These are phyloP conservation scores for Diachasma alloeum DNA, from an alignment of 1,140 invertebrate genomes.

Conservation along the genomic window DNA sequence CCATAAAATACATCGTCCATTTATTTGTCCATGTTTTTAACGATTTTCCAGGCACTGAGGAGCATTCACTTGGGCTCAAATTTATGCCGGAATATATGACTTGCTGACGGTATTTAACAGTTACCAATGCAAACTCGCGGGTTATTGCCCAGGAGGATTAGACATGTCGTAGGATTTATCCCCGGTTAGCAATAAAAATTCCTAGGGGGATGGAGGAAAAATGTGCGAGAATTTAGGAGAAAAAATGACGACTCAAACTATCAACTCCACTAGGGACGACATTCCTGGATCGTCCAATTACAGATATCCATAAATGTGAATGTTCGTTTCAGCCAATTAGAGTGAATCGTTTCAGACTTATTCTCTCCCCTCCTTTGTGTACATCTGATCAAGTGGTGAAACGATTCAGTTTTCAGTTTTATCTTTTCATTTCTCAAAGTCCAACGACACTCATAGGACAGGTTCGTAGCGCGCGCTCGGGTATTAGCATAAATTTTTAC, in stretches of 20 bases:
- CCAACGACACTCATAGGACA: neutral
- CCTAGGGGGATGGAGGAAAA: neutral
- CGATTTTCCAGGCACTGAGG: neutral
- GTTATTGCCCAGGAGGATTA: neutral
- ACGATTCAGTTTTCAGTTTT: neutral
- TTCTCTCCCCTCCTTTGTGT: neutral
- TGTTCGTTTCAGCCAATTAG: constrained; percentile 12
- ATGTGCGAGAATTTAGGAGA: constrained; percentile 7
- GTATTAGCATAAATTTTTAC: neutral
- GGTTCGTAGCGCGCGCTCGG: neutral
- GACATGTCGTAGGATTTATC: neutral
- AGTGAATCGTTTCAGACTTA: constrained; percentile 7
- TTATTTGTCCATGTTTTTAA: constrained; percentile 13
- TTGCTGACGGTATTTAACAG: neutral
- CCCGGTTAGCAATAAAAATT: neutral
- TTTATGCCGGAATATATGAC: neutral
- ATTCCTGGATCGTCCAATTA: constrained; percentile 25
- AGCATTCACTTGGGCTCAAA: neutral
- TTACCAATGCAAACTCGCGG: neutral
- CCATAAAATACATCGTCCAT: neutral
- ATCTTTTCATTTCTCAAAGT: neutral
- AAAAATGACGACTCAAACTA: neutral
- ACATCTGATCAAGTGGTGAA: neutral
- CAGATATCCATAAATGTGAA: constrained; percentile 29
- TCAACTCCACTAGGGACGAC: neutral